Evolutionary conservation across 2,888 invertebrate species (phyloP).

Genomic region (Lepidonotus clava): DNA sequence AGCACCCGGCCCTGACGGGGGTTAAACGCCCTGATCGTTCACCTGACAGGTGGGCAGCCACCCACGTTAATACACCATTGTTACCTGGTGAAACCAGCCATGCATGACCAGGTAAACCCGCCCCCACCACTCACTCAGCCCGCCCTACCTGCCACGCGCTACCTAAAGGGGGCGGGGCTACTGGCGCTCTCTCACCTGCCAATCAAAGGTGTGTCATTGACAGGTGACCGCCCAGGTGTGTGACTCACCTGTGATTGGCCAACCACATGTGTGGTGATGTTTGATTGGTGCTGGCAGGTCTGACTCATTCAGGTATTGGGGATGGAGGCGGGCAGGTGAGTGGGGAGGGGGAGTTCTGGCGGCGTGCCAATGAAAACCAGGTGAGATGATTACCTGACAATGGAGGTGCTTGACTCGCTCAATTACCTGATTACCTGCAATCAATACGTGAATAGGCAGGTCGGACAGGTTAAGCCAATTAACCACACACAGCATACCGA

Average conservation of each 20-base stretch:
- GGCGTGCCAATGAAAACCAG: background rate
- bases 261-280: background rate
- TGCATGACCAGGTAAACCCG: background rate
- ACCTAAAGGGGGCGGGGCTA: slow-evolving; percentile 12
- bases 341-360: background rate
- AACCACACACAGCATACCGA: slow-evolving; percentile 5
- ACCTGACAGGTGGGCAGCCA: background rate
- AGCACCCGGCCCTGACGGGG: background rate
- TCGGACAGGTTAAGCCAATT: background rate
- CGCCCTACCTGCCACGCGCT: background rate
- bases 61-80: background rate
- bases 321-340: background rate
- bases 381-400: slow-evolving; percentile 39
- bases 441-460: slow-evolving; percentile 34
- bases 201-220: background rate
- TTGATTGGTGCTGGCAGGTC: background rate
- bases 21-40: background rate
- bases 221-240: slow-evolving; percentile 34
- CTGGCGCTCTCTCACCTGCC: slow-evolving; percentile 8
- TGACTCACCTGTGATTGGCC: slow-evolving; percentile 16
- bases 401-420: slow-evolving; percentile 35
- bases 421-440: slow-evolving; percentile 50
- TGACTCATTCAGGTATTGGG: background rate
- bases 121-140: background rate
- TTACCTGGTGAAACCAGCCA: background rate